A percentile compares a stretch with the other conserved stretches of the same genome.
Conservation (phyloP, 2,797 vertebrate genomes). For the Menidia menidia region DNA sequence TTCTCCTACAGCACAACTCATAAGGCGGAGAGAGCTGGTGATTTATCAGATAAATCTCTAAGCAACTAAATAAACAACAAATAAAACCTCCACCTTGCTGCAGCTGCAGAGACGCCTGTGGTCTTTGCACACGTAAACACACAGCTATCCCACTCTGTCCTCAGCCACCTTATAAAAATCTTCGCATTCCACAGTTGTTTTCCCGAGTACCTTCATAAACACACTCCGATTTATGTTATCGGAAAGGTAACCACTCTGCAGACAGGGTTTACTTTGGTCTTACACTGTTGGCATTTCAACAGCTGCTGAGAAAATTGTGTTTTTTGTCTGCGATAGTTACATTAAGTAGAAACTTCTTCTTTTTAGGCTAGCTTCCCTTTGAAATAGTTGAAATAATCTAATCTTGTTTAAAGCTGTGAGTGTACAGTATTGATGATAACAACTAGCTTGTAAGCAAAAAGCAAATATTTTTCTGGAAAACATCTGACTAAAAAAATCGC, state of each 20-base stretch:
- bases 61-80: slow-evolving; percentile 27
- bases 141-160: slow-evolving; percentile 16
- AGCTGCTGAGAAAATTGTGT: slow-evolving; percentile 7
- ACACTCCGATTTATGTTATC: slow-evolving; percentile 37
- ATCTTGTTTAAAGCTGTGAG: neutral
- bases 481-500: neutral
- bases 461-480: neutral
- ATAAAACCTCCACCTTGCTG: slow-evolving; percentile 35
- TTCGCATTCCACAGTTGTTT: slow-evolving; percentile 44
- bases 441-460: neutral
- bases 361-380: neutral
- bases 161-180: slow-evolving; percentile 34
- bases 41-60: slow-evolving; percentile 27
- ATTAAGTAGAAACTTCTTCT: neutral
- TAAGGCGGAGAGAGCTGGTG: slow-evolving; percentile 1
- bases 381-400: neutral
- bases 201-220: slow-evolving; percentile 46
- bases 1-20: neutral
- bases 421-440: neutral
- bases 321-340: neutral
- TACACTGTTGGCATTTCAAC: slow-evolving; percentile 25
- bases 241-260: slow-evolving; percentile 35
- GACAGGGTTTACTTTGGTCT: slow-evolving; percentile 29
- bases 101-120: slow-evolving; percentile 32
- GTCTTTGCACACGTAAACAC: slow-evolving; percentile 22